Percentiles rank a stretch among this genome's conserved stretches.
These are phyloP conservation scores for Trichechus manatus DNA, from an alignment of 2,113 vertebrate species.

Conservation along the genomic window DNA sequence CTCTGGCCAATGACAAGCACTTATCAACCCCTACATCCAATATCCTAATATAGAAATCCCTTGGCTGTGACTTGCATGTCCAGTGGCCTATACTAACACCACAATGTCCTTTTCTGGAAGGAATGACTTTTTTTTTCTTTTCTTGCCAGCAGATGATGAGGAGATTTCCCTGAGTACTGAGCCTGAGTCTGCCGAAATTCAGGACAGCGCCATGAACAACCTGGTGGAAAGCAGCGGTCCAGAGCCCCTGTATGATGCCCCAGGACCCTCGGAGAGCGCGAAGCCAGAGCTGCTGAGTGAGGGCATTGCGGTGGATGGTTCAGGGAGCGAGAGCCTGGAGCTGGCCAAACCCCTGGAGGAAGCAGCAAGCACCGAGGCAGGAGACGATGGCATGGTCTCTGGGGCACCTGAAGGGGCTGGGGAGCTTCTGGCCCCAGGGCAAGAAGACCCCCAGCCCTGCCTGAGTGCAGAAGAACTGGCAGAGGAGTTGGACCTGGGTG, in stretches of 20 bases:
- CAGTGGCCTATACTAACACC: too few species aligned
- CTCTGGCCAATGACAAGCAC: neutral
- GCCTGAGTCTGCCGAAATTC: conserved; percentile 86
- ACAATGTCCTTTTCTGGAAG: neutral
- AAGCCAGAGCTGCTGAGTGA: conserved; percentile 88
- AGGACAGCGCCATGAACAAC: conserved; percentile 84
- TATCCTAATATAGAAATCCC: neutral
- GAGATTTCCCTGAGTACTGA: conserved; percentile 94
- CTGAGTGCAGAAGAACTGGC: conserved; percentile 80
- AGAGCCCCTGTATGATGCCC: conserved; percentile 83
- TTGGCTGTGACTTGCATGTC: neutral
- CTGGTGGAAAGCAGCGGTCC: conserved; percentile 81
- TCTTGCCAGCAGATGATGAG: conserved; percentile 94
- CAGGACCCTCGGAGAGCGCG: conserved; percentile 86
- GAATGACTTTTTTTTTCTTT: conserved; percentile 73
- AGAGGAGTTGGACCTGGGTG: conserved; percentile 77
- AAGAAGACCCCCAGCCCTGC: conserved; percentile 76
- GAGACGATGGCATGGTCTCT: conserved; percentile 79
- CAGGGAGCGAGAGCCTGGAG: conserved; percentile 76
- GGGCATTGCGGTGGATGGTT: conserved; percentile 77
- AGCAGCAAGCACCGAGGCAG: conserved; percentile 81
- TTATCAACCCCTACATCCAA: neutral
- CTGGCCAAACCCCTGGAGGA: conserved; percentile 77
- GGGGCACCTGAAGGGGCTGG: conserved; percentile 66
- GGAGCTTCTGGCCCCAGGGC: conserved; percentile 78